Conservation (phyloP, 2,888 invertebrate genomes). For the Agrotis clavis region DNA sequence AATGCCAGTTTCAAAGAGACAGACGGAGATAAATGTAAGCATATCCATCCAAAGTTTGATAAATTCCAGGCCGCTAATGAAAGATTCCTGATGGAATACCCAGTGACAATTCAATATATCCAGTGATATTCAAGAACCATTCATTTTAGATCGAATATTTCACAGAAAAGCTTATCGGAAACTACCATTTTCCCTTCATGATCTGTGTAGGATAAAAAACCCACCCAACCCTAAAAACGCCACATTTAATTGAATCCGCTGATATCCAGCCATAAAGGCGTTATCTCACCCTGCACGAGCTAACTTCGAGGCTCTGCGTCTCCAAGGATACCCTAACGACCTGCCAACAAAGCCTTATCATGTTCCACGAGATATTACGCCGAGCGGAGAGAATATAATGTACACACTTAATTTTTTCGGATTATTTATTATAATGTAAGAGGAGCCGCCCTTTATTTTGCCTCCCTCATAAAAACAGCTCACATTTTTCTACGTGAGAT, state of each 20-base stretch:
- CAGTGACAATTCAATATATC: neutral
- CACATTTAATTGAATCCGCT: constrained; percentile 59
- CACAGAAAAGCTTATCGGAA: constrained; percentile 9
- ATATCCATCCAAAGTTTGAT: neutral
- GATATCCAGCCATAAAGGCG: constrained; percentile 48
- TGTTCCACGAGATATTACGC: constrained; percentile 43
- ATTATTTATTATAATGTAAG: constrained; percentile 49
- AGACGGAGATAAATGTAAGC: neutral
- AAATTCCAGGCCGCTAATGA: neutral
- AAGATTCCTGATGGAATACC: neutral
- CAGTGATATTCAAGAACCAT: too few species aligned
- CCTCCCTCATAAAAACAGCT: constrained; percentile 34
- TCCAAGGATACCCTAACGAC: constrained; percentile 58
- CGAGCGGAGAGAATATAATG: constrained; percentile 46
- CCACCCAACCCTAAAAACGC: constrained; percentile 27
- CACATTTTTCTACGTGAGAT: constrained; percentile 48
- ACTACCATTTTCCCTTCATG: constrained; percentile 32
- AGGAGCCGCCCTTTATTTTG: constrained; percentile 26
- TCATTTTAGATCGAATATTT: neutral
- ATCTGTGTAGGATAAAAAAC: constrained; percentile 36
- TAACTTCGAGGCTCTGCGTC: constrained; percentile 39
- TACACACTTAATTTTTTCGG: constrained; percentile 50
- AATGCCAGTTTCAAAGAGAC: neutral
- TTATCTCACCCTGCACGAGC: constrained; percentile 48
- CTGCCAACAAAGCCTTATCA: constrained; percentile 60